Conservation (phyloP, 2,113 vertebrate genomes). For the Hymenochirus boettgeri region DNA sequence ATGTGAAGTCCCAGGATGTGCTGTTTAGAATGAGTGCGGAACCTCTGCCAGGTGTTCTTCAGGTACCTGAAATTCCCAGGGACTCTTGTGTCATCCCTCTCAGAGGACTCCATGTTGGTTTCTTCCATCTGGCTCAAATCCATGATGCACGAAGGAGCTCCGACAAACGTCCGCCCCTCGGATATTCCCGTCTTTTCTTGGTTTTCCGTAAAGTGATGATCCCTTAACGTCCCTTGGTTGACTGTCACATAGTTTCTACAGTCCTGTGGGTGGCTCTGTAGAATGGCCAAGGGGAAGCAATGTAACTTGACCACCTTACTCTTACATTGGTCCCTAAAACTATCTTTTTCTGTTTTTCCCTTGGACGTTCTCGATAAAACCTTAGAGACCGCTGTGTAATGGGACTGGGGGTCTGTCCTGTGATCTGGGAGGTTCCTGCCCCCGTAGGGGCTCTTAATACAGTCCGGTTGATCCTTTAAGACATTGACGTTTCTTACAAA, state of each 20-base stretch:
- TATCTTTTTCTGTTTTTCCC: slow-evolving; percentile 14
- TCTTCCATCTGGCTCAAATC: not conserved
- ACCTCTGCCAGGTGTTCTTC: slow-evolving; percentile 73
- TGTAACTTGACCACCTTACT: slow-evolving; percentile 41
- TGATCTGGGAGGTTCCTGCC: slow-evolving; percentile 39
- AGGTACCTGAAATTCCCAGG: slow-evolving; percentile 57
- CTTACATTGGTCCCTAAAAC: not conserved
- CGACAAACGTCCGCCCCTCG: slow-evolving; percentile 61
- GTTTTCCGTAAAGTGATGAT: slow-evolving; percentile 55
- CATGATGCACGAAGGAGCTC: not conserved
- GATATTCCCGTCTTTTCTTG: slow-evolving; percentile 53
- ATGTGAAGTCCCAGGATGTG: slow-evolving; percentile 63
- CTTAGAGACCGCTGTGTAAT: slow-evolving; percentile 4
- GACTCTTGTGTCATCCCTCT: not conserved
- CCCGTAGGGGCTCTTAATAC: slow-evolving; percentile 33
- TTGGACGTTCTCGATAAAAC: not conserved
- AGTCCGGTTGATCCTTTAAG: slow-evolving; percentile 39
- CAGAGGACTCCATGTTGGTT: not conserved
- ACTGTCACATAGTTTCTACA: slow-evolving; percentile 35
- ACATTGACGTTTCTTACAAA: accelerated
- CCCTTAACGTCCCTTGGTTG: slow-evolving; percentile 47
- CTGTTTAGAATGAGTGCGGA: slow-evolving; percentile 67
- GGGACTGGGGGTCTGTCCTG: slow-evolving; percentile 31
- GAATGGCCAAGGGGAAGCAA: slow-evolving; percentile 46
- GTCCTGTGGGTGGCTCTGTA: slow-evolving; percentile 42